A percentile compares a stretch with the other conserved stretches of the same genome.
Evolutionary conservation across 2,797 vertebrate species (phyloP).

Genomic region (Sebastes matsubarae): DNA sequence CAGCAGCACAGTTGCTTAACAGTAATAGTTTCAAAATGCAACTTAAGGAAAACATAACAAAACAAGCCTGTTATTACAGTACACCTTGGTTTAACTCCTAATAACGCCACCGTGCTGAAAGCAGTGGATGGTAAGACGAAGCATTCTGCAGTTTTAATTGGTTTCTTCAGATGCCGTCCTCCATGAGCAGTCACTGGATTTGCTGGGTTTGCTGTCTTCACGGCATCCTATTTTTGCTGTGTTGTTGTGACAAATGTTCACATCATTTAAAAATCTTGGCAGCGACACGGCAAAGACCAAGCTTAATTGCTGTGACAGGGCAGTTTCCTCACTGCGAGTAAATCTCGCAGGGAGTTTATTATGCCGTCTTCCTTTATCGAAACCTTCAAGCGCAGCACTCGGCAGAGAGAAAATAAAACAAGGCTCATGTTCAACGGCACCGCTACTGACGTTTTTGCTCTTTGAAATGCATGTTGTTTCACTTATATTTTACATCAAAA

Average conservation of each 20-base stretch:
- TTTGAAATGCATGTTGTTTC: not conserved
- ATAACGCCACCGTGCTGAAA: not conserved
- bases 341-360: not conserved
- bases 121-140: not conserved
- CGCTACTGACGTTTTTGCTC: not conserved
- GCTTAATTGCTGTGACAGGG: constrained; percentile 20
- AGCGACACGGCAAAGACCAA: not conserved
- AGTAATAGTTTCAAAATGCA: not conserved
- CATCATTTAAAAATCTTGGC: not conserved
- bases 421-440: not conserved
- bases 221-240: not conserved
- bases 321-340: constrained; percentile 3
- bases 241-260: constrained; percentile 17
- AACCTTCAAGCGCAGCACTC: not conserved
- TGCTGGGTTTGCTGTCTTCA: constrained; percentile 3
- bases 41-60: not conserved
- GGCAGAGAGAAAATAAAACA: constrained; percentile 5
- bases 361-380: not conserved
- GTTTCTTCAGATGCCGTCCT: not conserved
- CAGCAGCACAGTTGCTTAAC: not conserved
- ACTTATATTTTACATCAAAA: not conserved
- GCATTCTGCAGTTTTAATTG: not conserved
- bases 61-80: not conserved
- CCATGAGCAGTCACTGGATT: not conserved
- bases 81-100: not conserved